phyloP scores from a whole-genome alignment of 92 coral and sea anemone species.

The Anthopleura xanthogrammica region DNA sequence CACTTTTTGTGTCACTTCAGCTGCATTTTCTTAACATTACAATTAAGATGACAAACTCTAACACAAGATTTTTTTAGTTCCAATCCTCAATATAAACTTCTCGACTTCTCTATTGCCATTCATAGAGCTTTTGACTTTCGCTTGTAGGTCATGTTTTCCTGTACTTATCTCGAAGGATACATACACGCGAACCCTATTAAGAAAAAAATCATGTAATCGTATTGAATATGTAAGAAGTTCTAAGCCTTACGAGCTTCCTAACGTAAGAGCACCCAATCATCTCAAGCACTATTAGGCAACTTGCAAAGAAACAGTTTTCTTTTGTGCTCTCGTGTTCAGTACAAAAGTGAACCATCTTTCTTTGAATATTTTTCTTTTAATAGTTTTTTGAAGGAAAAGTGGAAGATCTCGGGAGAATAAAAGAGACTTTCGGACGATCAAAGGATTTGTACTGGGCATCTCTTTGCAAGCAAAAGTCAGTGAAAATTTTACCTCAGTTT shows the following conservation, averaged over 20 bases:
- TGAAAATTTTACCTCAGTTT: not conserved
- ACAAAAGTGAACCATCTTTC: constrained; percentile 4
- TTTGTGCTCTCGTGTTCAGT: constrained; percentile 15
- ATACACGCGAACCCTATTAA: constrained; percentile 34
- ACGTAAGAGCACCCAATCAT: constrained; percentile 32
- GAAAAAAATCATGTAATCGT: constrained; percentile 32
- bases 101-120: constrained; percentile 16
- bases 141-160: constrained; percentile 19
- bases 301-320: constrained; percentile 20
- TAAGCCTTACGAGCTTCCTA: constrained; percentile 37
- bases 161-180: constrained; percentile 31
- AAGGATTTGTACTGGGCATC: not conserved
- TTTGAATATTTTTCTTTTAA: constrained; percentile 2
- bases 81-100: constrained; percentile 18
- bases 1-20: constrained; percentile 23
- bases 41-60: constrained; percentile 35
- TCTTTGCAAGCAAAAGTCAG: not conserved
- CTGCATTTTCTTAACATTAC: constrained; percentile 19
- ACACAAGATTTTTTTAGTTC: constrained; percentile 15
- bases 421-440: not conserved
- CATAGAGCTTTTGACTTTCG: constrained; percentile 26
- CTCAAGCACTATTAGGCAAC: constrained; percentile 33
- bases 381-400: not conserved
- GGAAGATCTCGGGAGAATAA: not conserved
- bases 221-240: constrained; percentile 34